A percentile compares a stretch with the other conserved stretches of the same genome.
phyloP scores from a whole-genome alignment of 1,140 invertebrate species.

The Drosophila biarmipes region DNA sequence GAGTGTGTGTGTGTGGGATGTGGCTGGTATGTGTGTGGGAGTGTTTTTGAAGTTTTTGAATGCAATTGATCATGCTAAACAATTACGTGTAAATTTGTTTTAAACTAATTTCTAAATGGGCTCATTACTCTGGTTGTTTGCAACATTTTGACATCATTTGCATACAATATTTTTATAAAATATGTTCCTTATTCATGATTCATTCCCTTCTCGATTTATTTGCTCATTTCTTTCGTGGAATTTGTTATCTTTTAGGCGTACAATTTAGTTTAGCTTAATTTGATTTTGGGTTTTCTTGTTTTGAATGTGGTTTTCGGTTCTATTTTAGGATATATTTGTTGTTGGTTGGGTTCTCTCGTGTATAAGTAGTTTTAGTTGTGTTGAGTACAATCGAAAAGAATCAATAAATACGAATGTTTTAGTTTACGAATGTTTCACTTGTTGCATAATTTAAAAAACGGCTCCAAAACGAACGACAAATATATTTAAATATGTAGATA shows the following conservation, averaged over 20 bases:
- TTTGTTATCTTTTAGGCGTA: slow-evolving; percentile 62
- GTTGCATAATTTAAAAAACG: slow-evolving; percentile 65
- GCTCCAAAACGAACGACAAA: slow-evolving; percentile 79
- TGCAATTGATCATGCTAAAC: slow-evolving; percentile 70
- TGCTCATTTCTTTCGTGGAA: slow-evolving; percentile 49
- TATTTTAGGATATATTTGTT: slow-evolving; percentile 53
- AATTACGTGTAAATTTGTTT: slow-evolving; percentile 81
- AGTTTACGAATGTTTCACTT: slow-evolving; percentile 74
- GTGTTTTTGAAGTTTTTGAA: slow-evolving; percentile 32
- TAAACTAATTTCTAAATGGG: slow-evolving; percentile 82
- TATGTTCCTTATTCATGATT: slow-evolving; percentile 64
- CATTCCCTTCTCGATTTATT: slow-evolving; percentile 46
- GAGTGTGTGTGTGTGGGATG: slow-evolving; percentile 24
- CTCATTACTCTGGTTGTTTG: slow-evolving; percentile 69
- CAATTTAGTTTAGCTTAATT: slow-evolving; percentile 80
- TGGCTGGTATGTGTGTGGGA: slow-evolving; percentile 18
- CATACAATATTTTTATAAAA: slow-evolving; percentile 83
- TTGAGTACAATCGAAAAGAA: slow-evolving; percentile 67
- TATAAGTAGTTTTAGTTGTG: slow-evolving; percentile 52
- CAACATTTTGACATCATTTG: slow-evolving; percentile 82
- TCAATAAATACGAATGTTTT: slow-evolving; percentile 80
- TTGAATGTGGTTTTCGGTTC: slow-evolving; percentile 38
- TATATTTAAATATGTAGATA: slow-evolving; percentile 62
- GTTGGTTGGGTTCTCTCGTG: slow-evolving; percentile 34
- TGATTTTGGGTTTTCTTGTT: slow-evolving; percentile 48